phyloP scores from a whole-genome alignment of 2,888 invertebrate genomes.

The Eristalinus sepulchralis region DNA sequence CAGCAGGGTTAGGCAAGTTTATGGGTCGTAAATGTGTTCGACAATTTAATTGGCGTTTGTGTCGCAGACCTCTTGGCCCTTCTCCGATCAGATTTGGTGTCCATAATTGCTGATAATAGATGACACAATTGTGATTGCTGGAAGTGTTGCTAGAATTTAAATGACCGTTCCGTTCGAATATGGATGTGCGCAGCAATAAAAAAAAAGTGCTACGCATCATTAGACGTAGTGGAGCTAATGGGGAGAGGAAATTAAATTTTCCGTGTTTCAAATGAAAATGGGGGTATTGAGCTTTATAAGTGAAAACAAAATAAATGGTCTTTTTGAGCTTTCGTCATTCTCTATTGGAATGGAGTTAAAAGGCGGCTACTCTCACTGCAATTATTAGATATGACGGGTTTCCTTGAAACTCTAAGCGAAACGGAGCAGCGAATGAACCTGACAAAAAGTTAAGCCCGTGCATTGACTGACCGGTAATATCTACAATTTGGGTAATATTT shows the following conservation, averaged over 20 bases:
- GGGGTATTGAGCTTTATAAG: no score
- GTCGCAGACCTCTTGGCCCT: background rate
- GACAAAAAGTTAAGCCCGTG: no score
- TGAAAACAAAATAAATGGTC: no score
- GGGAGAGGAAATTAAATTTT: background rate
- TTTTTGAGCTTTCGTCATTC: no score
- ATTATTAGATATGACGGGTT: no score
- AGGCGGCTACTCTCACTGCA: no score
- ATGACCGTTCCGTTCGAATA: background rate
- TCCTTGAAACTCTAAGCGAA: no score
- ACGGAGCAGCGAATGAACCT: no score
- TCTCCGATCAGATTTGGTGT: background rate
- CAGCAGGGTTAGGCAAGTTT: slow-evolving; percentile 5
- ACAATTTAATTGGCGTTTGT: background rate
- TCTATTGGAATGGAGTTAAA: no score
- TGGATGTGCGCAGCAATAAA: background rate
- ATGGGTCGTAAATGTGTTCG: slow-evolving; percentile 18
- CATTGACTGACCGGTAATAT: no score
- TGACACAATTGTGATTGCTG: slow-evolving; percentile 47
- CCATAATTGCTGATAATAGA: slow-evolving; percentile 5
- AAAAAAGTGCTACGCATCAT: background rate
- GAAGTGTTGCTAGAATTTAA: slow-evolving; percentile 12
- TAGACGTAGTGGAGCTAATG: background rate
- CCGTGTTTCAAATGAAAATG: background rate
- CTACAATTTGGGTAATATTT: no score